phyloP scores from a whole-genome alignment of 2,797 vertebrate genomes.

The Pseudomugil tenellus region DNA sequence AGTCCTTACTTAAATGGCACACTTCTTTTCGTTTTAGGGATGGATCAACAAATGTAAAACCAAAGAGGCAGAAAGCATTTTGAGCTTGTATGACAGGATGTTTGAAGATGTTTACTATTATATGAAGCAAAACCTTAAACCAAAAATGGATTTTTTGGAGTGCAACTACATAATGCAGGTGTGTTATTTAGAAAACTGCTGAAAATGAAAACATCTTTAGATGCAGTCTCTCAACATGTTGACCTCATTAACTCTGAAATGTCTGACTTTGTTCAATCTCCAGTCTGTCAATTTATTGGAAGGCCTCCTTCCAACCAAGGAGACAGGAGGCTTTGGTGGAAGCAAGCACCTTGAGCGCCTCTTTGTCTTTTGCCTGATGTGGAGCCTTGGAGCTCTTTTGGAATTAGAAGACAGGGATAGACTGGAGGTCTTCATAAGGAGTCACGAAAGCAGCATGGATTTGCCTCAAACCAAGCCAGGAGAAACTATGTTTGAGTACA shows the following conservation, averaged over 20 bases:
- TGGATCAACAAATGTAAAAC: slow-evolving; percentile 82
- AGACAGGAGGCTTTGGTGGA: slow-evolving; percentile 75
- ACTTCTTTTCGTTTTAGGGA: slow-evolving; percentile 74
- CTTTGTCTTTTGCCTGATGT: slow-evolving; percentile 90
- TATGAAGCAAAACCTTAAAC: slow-evolving; percentile 83
- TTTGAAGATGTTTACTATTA: slow-evolving; percentile 83
- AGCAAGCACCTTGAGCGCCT: slow-evolving; percentile 81
- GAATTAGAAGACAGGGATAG: slow-evolving; percentile 83
- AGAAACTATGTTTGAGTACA: slow-evolving; percentile 88
- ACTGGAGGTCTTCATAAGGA: slow-evolving; percentile 84
- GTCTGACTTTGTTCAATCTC: slow-evolving; percentile 5
- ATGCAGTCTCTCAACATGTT: neutral
- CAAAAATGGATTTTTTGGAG: slow-evolving; percentile 86
- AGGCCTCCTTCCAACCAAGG: slow-evolving; percentile 87
- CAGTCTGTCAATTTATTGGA: slow-evolving; percentile 83
- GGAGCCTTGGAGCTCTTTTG: slow-evolving; percentile 88
- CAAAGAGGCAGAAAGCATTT: slow-evolving; percentile 78
- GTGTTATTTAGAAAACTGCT: slow-evolving; percentile 14
- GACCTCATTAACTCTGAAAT: neutral
- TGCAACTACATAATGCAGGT: slow-evolving; percentile 86
- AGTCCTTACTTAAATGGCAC: neutral
- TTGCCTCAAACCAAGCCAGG: slow-evolving; percentile 76
- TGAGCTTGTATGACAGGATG: slow-evolving; percentile 73
- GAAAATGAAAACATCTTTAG: neutral
- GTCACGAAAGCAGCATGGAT: slow-evolving; percentile 69